Base-by-base conservation (phyloP, 2,113 vertebrate species). In the Illadopsis cleaveri region DNA sequence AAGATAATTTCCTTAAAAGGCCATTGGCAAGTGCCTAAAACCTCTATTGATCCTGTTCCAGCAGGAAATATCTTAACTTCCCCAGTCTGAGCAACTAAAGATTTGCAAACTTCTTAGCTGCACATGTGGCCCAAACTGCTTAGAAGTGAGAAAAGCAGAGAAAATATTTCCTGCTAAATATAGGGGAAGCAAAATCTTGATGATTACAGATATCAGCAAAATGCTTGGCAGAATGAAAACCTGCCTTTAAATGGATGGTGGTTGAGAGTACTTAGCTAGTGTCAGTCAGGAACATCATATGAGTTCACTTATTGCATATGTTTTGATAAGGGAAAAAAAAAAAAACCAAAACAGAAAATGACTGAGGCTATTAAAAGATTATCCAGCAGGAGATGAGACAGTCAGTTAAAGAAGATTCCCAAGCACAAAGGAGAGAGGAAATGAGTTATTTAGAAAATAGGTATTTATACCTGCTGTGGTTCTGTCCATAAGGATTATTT, bases 1-100 rank as follows among this genome's bases (percentile, higher is more conserved):
- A 86, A 95, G 51, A 83, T 86, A 92, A 95, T 96, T 94, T 92
- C 72, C 76, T 92, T 90, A 75, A 92, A 93, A 95, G 48, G 60
- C 60, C 76, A 71, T 88, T 94, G 92, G 71, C 85, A 92, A 81
- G 44, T 45, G 48, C 60, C 69, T 90, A 78, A 92, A 96, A 83
- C 16, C 56, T 75, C 47, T 89, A 78, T 81, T 94, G 88, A 96
- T 83, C 25, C 68, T 31, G 17, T 24, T 95, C 68, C 90, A 92
- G 68, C 20, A 90, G 76, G 57, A 95, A 91, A 70, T 85, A 47
- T 40, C 82, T 90, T 76, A 71, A 92, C 45, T 92, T 91, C 66
- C 61, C 50, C 51, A 64, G 64, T 51, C 28, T 56, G 27, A 81
- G 28, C n/a, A 94, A 66, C 57, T 66, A 33, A 82, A 80, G 78